Evolutionary conservation across 1,140 invertebrate species (phyloP), one percentile per base, ranked within the genome.

Genomic region (Megalopta genalis): DNA sequence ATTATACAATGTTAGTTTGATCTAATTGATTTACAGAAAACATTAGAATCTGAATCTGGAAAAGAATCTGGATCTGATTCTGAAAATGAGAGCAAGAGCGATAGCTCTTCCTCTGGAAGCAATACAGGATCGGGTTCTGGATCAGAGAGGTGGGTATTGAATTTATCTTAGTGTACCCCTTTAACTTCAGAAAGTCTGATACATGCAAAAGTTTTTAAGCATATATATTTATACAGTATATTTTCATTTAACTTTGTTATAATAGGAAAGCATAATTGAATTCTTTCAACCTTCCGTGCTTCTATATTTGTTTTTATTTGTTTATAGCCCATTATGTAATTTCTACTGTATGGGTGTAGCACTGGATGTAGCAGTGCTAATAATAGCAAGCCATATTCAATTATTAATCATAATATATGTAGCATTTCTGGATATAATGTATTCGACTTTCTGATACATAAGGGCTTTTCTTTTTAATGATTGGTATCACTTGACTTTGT

Each of bases 41-140:
- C 93, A 72, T 93, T 91, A 82, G 94, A 94, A 88, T 93, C 94
- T 89, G 95, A 95, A 90, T 95, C 94, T 89, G 94, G 93, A 81
- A 95, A 94, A 91, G 94, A 94, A 91, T 95, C 94, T 86, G 94
- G 93, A 84, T 95, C 95, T 90, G 95, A 95, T 89, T 95, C 95
- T 82, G 93, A 94, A 67, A 95, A 95, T 92, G 94, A 95, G 74
- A 95, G 93, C 90, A 93, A 93, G 84, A 94, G 93, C 80, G 94
- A 95, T 83, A 94, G 94, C 77, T 95, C 94, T 88, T 94, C 94
- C 46, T 95, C 95, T 18, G 93, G 87, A 57, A 94, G 93, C 63
- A 92, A 91, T 73, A 94, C 94, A 16, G 93, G 92, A 62, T 94
- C 93, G 54, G 93, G 93, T 68, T 95, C 94, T 68, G 94, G 93